A percentile compares a stretch with the other conserved stretches of the same genome.
Evolutionary conservation across 2,113 vertebrate genomes (phyloP).

Genomic region (Piprites chloris): DNA sequence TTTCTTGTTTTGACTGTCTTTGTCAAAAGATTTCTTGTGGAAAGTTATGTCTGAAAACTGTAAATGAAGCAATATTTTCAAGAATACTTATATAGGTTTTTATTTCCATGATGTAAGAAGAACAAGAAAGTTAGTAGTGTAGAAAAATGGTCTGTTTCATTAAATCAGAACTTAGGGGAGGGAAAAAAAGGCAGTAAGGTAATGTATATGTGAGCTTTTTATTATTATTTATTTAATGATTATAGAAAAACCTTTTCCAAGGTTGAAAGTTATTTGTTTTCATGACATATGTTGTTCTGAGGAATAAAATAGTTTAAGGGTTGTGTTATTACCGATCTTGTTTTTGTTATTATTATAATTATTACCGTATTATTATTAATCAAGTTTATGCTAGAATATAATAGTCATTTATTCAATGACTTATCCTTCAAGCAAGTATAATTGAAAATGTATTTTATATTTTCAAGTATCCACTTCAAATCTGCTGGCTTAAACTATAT

Average conservation of each 20-base stretch:
- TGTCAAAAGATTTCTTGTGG: conserved; percentile 54
- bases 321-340: neutral
- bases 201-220: neutral
- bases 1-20: conserved; percentile 69
- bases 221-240: conserved; percentile 37
- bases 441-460: neutral
- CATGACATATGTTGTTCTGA: neutral
- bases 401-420: neutral
- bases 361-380: neutral
- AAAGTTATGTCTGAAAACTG: conserved; percentile 61
- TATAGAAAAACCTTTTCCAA: conserved; percentile 38
- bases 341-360: neutral
- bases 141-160: conserved; percentile 55
- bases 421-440: neutral
- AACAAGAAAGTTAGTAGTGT: conserved; percentile 48
- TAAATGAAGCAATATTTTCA: conserved; percentile 68
- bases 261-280: conserved; percentile 14
- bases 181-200: neutral
- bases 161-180: conserved; percentile 18
- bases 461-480: neutral
- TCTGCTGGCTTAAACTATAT: neutral
- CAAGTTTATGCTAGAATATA: neutral
- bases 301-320: neutral
- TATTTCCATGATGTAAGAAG: neutral
- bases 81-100: conserved; percentile 33